These are phyloP conservation scores for Neogale vison DNA, from an alignment of 2,113 vertebrate genomes.

Conservation along the genomic window DNA sequence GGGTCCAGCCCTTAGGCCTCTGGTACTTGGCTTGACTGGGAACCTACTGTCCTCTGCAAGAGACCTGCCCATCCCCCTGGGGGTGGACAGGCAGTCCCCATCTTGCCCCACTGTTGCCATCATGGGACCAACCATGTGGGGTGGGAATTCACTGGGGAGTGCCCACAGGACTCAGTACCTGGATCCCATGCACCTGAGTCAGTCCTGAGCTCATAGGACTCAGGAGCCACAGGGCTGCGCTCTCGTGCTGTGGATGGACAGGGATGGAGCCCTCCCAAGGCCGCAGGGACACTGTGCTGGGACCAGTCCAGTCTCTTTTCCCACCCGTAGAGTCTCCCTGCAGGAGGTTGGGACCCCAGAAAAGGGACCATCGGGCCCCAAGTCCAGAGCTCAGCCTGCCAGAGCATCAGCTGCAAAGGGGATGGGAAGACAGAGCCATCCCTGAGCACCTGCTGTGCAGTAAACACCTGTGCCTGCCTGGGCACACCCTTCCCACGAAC, in stretches of 20 bases:
- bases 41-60: neutral
- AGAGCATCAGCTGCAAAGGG: neutral
- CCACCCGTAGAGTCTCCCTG: rapidly evolving
- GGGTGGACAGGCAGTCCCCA: too few relatives aligned
- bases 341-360: neutral
- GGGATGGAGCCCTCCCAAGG: neutral
- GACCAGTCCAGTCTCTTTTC: neutral
- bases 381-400: neutral
- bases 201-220: neutral
- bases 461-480: neutral
- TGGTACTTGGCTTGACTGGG: neutral
- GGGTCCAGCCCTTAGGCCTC: neutral
- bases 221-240: neutral
- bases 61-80: neutral
- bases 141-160: neutral
- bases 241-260: neutral
- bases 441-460: neutral
- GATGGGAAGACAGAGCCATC: neutral
- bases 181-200: neutral
- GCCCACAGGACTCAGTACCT: neutral
- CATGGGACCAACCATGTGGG: rapidly evolving
- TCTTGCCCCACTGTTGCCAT: neutral
- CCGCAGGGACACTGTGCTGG: neutral
- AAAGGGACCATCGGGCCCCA: neutral
- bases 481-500: neutral